These are phyloP conservation scores for Styela plicata DNA, from an alignment of 23 tunicate genomes.

Conservation along the genomic window DNA sequence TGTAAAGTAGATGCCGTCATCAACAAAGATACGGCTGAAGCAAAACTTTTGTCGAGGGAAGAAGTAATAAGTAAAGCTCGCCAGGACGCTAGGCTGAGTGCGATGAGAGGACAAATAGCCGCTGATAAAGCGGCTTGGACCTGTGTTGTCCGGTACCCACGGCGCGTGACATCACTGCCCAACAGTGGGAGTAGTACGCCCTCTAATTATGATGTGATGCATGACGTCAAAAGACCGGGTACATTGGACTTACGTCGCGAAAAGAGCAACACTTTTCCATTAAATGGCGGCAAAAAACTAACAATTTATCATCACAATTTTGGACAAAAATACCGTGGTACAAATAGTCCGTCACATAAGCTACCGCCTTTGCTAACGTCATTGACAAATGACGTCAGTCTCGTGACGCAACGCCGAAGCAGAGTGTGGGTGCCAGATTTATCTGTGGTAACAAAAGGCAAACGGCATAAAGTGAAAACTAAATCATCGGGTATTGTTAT, in stretches of 20 bases:
- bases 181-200: not conserved
- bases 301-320: not conserved
- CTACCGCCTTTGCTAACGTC: constrained; percentile 13
- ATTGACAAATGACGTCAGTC: not conserved
- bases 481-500: not conserved
- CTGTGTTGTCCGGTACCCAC: not conserved
- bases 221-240: not conserved
- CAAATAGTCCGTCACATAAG: not conserved
- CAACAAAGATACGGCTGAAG: not conserved
- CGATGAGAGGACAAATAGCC: constrained; percentile 3
- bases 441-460: not conserved
- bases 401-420: not conserved
- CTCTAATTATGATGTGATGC: not conserved
- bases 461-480: not conserved
- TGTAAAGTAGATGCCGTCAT: not conserved
- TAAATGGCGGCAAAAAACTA: constrained; percentile 1
- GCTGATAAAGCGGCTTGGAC: constrained; percentile 1
- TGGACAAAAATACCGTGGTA: not conserved
- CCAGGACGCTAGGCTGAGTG: not conserved
- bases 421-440: constrained; percentile 19
- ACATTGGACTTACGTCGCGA: not conserved
- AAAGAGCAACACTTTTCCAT: not conserved
- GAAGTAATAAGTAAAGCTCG: not conserved
- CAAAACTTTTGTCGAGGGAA: not conserved
- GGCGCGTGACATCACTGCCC: not conserved